Evolutionary conservation across 2,888 invertebrate species (phyloP), one percentile per base, ranked within the genome.

Genomic region (Taenaris catops): DNA sequence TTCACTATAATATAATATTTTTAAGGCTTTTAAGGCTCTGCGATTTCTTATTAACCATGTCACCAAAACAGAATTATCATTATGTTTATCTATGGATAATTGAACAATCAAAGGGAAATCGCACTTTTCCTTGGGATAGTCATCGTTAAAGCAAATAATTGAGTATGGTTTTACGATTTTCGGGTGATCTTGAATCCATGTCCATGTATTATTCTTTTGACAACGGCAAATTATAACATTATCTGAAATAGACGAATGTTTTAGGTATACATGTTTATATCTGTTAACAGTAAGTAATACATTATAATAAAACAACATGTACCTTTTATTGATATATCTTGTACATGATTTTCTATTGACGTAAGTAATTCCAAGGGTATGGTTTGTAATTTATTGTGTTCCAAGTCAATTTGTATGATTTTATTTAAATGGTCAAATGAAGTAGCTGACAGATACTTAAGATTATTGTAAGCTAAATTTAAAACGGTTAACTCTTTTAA

Each of bases 41-140:
- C 95, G 93, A 72, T 96, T 96, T 54, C 95, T 89, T 58, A 94
- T 94, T 65, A 96, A 94, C 96, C 96, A 96, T 8, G 95, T 94
- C 5, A 96, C 92, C 34, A 95, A 90, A 27, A 96, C 92, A 25
- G 95, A 94, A 66, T 92, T 94, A 20, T 95, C 94, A 64, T 94
- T 94, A 45, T 96, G 93, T 71, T 95, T 95, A 76, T 95, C 94
- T 35, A 96, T 92, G 46, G 94, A 94, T 47, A 96, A 87, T 71
- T 94, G 94, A 31, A 94, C 89, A 57, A 96, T 93, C 56, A 94
- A 89, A 25, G 96, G 96, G 25, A 93, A 91, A 48, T 81, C 78
- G 53, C 86, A 86, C 53, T 80, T 80, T 46, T 79, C 76, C 46
- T 64, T 78, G 1, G 83, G 84, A 49, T 80, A 79, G 42, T 84